Conservation (phyloP, 2,797 vertebrate species). For the Sebastolobus alascanus region DNA sequence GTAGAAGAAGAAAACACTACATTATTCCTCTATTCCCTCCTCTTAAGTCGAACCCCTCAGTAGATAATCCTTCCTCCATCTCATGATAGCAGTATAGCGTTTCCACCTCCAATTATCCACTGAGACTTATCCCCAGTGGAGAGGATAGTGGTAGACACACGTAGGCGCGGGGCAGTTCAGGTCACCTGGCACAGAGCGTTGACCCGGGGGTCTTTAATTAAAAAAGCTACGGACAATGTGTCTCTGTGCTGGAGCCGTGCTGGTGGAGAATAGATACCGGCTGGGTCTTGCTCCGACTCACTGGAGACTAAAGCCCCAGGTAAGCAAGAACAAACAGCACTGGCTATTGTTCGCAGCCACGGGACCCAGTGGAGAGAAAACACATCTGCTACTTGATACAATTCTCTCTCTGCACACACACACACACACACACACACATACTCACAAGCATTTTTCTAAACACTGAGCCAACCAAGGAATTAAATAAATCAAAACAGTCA, state of each 20-base stretch:
- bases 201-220: conserved; percentile 85
- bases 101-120: conserved; percentile 82
- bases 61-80: conserved; percentile 82
- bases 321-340: conserved; percentile 77
- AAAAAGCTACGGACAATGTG: conserved; percentile 83
- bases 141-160: conserved; percentile 59
- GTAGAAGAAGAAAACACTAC: conserved; percentile 76
- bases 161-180: conserved; percentile 75
- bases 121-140: conserved; percentile 67
- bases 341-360: conserved; percentile 75
- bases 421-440: conserved; percentile 13
- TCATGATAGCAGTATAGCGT: conserved; percentile 80
- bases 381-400: conserved; percentile 67
- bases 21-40: conserved; percentile 73
- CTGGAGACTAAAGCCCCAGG: conserved; percentile 77
- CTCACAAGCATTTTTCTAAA: conserved; percentile 17
- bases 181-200: conserved; percentile 81
- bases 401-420: conserved; percentile 44
- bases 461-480: background rate
- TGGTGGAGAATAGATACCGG: conserved; percentile 78
- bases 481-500: conserved; percentile 27
- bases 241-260: conserved; percentile 82
- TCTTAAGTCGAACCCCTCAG: conserved; percentile 59
- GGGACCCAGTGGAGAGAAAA: conserved; percentile 66
- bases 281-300: conserved; percentile 72